Evolutionary conservation across 2,113 vertebrate genomes (phyloP), one percentile per base, ranked within the genome.

Genomic region (Pagrus major): DNA sequence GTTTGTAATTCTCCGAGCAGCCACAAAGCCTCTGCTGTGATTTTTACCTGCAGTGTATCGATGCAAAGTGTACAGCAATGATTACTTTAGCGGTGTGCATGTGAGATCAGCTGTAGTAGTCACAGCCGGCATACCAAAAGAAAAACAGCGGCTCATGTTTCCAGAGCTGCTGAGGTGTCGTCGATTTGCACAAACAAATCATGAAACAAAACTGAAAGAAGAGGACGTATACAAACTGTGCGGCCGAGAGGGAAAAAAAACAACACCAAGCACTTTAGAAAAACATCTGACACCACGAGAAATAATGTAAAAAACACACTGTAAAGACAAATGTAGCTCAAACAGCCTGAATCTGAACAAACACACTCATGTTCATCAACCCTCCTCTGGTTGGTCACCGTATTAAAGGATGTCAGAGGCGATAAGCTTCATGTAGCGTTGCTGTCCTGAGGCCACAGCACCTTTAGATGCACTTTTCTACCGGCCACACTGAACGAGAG

Each of bases 121-220:
- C 64, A 60, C 66, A 80, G 76, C 79, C 60, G 63, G 47, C 15
- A 4, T 6, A 31, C 16, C 49, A 0, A 83, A 83, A 71, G 84
- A 85, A 80, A n/a, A 90, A 83, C 87, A 86, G 37, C 0, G 69
- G 72, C 84, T 91, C 86, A 10, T 63, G 84, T 92, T 89, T 87
- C 89, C 63, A 79, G 39, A 58, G 71, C 31, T 21, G 0, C 56
- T 6, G 21, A 61, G 64, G 80, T 87, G 88, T 70, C 9, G 5
- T 42, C 35, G 10, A 86, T 90, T 91, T 89, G 88, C 89, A 91
- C 68, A 91, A 85, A 72, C 88, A 92, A 86, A 88, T 91, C 42
- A 20, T 25, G 2, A 80, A 71, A 71, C 67, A 71, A 84, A 74
- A 54, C 61, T 44, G 70, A 71, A 74, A 71, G 29, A 68, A 64